Conservation (phyloP, 1,140 invertebrate species). For the Odontomachus brunneus region DNA sequence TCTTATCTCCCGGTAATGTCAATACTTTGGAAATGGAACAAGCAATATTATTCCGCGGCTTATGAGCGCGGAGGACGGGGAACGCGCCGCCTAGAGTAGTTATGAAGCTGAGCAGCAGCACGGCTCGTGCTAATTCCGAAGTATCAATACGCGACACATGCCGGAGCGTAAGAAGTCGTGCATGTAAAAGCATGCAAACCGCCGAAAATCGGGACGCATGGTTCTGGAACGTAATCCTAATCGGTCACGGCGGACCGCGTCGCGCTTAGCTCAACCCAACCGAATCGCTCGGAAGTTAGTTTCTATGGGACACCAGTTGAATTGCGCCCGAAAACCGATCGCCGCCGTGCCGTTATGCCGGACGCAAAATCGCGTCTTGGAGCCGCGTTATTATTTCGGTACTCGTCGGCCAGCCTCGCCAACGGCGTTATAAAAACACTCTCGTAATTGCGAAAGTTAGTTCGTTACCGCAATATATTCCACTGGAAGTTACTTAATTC, state of each 20-base stretch:
- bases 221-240: slow-evolving; percentile 24
- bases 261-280: slow-evolving; percentile 26
- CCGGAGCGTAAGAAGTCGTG: background rate
- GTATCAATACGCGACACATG: slow-evolving; percentile 1
- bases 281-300: slow-evolving; percentile 43
- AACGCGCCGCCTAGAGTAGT: background rate
- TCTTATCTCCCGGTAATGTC: slow-evolving; percentile 9
- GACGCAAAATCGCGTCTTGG: background rate
- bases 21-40: slow-evolving; percentile 16
- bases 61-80: background rate
- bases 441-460: background rate
- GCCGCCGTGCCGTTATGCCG: background rate
- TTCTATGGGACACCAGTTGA: slow-evolving; percentile 48
- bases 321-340: background rate
- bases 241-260: slow-evolving; percentile 3
- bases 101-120: background rate
- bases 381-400: background rate
- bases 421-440: background rate
- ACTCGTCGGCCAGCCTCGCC: background rate
- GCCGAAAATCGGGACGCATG: slow-evolving; percentile 6
- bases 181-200: slow-evolving; percentile 16
- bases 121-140: background rate
- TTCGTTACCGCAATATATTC: background rate
- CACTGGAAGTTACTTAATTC: background rate
- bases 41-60: background rate